phyloP scores from a whole-genome alignment of 2,888 invertebrate genomes.

The Phyto melanocephala region DNA sequence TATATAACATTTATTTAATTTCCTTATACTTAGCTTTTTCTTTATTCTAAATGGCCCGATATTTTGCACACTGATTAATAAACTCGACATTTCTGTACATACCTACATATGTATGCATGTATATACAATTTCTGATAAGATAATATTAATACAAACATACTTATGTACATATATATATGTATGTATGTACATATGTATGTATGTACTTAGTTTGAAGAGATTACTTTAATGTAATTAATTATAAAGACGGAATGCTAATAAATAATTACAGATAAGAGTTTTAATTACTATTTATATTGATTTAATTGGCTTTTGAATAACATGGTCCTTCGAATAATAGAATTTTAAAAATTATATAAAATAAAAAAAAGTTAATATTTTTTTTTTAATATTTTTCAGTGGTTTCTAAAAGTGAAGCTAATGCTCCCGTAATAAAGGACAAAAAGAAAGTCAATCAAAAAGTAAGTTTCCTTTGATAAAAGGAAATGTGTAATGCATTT shows the following conservation, averaged over 20 bases:
- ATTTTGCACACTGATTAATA: constrained; percentile 13
- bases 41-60: constrained; percentile 34
- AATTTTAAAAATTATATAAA: too few species aligned
- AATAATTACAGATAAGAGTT: not conserved
- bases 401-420: constrained; percentile 69
- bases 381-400: constrained; percentile 64
- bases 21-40: not conserved
- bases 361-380: too few species aligned
- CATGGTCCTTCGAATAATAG: not conserved
- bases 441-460: constrained; percentile 81
- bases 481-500: not conserved
- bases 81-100: constrained; percentile 3
- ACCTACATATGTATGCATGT: constrained; percentile 9
- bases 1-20: not conserved
- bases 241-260: too few species aligned
- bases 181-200: too few species aligned
- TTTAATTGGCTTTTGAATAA: too few species aligned
- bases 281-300: too few species aligned
- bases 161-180: not conserved
- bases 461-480: constrained; percentile 76
- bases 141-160: too few species aligned
- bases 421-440: constrained; percentile 80
- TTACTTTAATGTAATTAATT: not conserved
- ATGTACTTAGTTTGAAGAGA: not conserved
- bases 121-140: not conserved